Conservation (phyloP, 1,140 invertebrate genomes). For the Papilio xuthus region DNA sequence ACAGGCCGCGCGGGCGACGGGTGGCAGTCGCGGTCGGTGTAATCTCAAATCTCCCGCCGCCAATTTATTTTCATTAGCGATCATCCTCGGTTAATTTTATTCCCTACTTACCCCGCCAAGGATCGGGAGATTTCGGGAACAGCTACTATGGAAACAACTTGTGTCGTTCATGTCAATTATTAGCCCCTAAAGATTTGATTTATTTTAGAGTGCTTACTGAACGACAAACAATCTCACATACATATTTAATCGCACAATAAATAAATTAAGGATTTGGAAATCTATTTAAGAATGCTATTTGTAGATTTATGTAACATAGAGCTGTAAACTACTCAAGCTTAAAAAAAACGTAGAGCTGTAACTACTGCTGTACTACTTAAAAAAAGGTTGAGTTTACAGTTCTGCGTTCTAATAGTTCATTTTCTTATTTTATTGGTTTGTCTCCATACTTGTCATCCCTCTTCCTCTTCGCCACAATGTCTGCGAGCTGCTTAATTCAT, state of each 20-base stretch:
- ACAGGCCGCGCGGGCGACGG: slow-evolving; percentile 43
- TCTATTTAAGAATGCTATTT: neutral
- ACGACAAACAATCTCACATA: no score
- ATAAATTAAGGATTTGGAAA: neutral
- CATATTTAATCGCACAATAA: no score
- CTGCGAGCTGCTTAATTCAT: slow-evolving; percentile 79
- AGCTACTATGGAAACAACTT: slow-evolving; percentile 50
- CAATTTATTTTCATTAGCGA: slow-evolving; percentile 84
- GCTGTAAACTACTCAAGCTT: no score
- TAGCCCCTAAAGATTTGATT: neutral
- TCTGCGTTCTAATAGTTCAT: no score
- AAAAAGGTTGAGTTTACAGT: no score
- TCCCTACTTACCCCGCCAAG: slow-evolving; percentile 77
- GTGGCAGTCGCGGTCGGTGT: slow-evolving; percentile 61
- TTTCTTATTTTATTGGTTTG: neutral
- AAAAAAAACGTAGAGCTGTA: no score
- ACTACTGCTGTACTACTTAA: no score
- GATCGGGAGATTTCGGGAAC: slow-evolving; percentile 62
- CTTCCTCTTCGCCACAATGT: slow-evolving; percentile 64
- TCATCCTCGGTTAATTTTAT: slow-evolving; percentile 83
- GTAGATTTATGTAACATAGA: no score
- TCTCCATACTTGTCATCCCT: slow-evolving; percentile 50
- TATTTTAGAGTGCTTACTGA: neutral
- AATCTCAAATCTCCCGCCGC: slow-evolving; percentile 81
- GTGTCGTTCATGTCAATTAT: neutral